Evolutionary conservation across 2,113 vertebrate species (phyloP).

Genomic region (Phycodurus eques): DNA sequence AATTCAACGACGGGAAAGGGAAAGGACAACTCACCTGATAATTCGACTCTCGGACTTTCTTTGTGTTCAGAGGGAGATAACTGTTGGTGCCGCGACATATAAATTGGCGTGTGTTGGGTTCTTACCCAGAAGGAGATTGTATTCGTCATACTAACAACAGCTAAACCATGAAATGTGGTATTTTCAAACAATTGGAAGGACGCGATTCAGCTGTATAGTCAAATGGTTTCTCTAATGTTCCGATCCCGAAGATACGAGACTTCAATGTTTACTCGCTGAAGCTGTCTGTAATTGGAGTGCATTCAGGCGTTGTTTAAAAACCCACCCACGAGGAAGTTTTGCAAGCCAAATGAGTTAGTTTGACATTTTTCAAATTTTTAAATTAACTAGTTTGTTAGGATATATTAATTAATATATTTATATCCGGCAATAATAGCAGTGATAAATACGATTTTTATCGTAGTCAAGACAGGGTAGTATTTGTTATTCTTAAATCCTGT

Average conservation of each 20-base stretch:
- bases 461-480: no score
- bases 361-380: background rate
- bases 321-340: background rate
- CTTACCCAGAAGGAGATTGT: background rate
- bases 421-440: no score
- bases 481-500: no score
- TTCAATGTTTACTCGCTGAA: conserved; percentile 15
- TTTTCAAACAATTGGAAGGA: background rate
- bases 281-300: background rate
- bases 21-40: conserved; percentile 29
- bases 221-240: background rate
- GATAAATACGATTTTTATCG: background rate
- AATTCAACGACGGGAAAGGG: accelerated
- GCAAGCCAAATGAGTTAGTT: background rate
- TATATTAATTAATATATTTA: background rate
- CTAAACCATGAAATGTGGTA: background rate
- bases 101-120: conserved; percentile 28
- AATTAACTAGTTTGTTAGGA: background rate
- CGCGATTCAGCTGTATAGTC: no score
- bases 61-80: conserved; percentile 27
- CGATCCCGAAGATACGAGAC: background rate
- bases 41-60: conserved; percentile 5
- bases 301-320: background rate
- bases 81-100: conserved; percentile 25
- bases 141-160: conserved; percentile 43